Conservation (phyloP, 2,113 vertebrate species). For the Chlorodrepanis virens region DNA sequence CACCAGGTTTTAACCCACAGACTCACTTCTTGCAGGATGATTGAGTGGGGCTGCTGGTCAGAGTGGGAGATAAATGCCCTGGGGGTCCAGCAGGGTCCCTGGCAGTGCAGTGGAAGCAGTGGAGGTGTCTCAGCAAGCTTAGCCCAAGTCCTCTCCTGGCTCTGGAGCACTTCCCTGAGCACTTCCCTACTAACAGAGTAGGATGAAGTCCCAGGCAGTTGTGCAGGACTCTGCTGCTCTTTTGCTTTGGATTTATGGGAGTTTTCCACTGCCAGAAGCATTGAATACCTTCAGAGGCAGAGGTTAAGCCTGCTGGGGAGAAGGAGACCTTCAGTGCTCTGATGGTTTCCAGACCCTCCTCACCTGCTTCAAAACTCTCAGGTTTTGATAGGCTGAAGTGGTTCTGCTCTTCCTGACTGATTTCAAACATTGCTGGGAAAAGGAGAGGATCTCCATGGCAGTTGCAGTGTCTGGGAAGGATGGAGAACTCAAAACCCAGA, state of each 20-base stretch:
- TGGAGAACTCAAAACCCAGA: background rate
- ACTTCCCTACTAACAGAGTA: background rate
- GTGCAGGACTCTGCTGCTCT: background rate
- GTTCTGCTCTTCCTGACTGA: background rate
- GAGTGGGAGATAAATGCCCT: background rate
- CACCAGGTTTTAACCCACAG: background rate
- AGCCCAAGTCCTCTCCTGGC: background rate
- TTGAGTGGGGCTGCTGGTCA: background rate
- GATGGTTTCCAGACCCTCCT: background rate
- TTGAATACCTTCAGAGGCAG: background rate
- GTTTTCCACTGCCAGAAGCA: background rate
- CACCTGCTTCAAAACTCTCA: background rate
- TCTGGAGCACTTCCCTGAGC: background rate
- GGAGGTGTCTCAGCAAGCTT: background rate
- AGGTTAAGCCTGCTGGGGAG: background rate
- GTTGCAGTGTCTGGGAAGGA: background rate
- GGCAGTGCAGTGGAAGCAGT: background rate
- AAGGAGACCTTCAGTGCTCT: background rate
- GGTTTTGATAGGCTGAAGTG: background rate
- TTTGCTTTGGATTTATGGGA: background rate
- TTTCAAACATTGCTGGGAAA: background rate
- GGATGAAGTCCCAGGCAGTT: background rate
- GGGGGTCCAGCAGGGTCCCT: background rate
- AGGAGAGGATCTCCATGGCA: background rate
- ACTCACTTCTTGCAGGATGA: background rate